Conservation (phyloP, 2,797 vertebrate genomes). For the Bradypodion pumilum region DNA sequence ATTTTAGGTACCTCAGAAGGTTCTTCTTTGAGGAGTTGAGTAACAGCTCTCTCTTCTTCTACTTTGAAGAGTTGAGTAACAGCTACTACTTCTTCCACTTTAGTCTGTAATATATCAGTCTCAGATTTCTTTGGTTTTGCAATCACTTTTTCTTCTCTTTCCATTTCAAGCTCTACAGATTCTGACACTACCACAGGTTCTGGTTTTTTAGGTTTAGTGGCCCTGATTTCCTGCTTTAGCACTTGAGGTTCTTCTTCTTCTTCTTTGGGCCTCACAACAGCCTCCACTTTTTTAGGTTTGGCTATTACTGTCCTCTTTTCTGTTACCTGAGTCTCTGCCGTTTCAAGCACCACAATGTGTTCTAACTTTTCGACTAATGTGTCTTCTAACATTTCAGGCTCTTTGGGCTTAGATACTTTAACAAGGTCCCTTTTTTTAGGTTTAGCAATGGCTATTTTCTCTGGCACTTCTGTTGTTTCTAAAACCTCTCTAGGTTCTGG, state of each 20-base stretch:
- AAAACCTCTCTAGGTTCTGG: not conserved
- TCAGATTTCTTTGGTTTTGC: constrained; percentile 49
- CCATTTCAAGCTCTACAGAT: not conserved
- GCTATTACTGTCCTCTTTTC: too few relatives aligned
- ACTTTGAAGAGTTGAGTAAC: constrained; percentile 55
- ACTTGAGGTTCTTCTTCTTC: constrained; percentile 39
- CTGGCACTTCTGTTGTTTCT: constrained; percentile 2
- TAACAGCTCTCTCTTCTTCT: constrained; percentile 1
- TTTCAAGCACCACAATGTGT: too few relatives aligned
- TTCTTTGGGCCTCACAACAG: constrained; percentile 43
- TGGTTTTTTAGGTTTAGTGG: constrained; percentile 14
- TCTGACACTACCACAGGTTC: constrained; percentile 56
- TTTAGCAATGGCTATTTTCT: not conserved
- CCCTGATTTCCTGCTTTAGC: constrained; percentile 12
- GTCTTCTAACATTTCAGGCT: too few relatives aligned
- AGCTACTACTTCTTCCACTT: constrained; percentile 66
- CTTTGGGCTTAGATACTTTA: too few relatives aligned
- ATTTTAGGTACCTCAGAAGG: not conserved
- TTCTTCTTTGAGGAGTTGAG: constrained; percentile 38
- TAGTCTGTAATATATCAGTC: constrained; percentile 60
- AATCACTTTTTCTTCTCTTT: constrained; percentile 50
- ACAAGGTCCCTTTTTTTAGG: too few relatives aligned
- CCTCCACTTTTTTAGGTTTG: not conserved
- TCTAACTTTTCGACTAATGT: too few relatives aligned
- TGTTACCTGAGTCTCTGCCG: too few relatives aligned